Evolutionary conservation across 1,140 invertebrate genomes (phyloP), one percentile per base, ranked within the genome.

Genomic region (Homarus americanus): DNA sequence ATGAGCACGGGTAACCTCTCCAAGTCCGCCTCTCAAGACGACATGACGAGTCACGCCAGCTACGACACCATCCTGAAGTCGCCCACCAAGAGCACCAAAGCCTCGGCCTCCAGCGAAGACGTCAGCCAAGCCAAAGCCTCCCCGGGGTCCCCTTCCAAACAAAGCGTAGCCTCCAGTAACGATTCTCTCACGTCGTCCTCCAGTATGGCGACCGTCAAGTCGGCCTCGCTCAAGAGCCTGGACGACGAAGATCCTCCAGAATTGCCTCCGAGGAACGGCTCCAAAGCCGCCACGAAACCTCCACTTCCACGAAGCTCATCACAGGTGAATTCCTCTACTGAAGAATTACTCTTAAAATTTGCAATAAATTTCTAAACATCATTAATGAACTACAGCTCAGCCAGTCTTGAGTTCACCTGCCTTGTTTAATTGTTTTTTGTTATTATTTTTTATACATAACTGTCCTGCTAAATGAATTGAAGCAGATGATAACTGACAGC

Each of bases 271-370:
- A 93, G 96, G 78, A 93, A 92, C 90, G 93, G 93, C 93, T 95
- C 93, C 91, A 87, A 96, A 93, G 95, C 96, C 24, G 96, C 96
- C 41, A 96, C 96, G 93, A 97, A 96, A 94, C 96, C 96, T 66
- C 96, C 96, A 20, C 93, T 97, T 91, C 96, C 96, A 89, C 96
- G 96, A 12, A 95, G 96, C 75, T 95, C 96, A 36, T 95, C 95
- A 91, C 93, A 95, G 96, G 93, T 96, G 95, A 93, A 58, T 17
- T 83, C 82, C 17, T 20, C 4, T 1, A 20, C 53, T 24, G 9
- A 49, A 10, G 28, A 24, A 38, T 5, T 36, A 9, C 38, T 9
- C 28, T 10, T n/a, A 17, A 2, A 20, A 12, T 41, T 76, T 76
- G 36, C 3, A 32, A 40, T 5, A n/a, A n/a, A n/a, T n/a, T n/a